These are phyloP conservation scores for Sebastes vulpes DNA, from an alignment of 2,797 vertebrate species.

Conservation along the genomic window DNA sequence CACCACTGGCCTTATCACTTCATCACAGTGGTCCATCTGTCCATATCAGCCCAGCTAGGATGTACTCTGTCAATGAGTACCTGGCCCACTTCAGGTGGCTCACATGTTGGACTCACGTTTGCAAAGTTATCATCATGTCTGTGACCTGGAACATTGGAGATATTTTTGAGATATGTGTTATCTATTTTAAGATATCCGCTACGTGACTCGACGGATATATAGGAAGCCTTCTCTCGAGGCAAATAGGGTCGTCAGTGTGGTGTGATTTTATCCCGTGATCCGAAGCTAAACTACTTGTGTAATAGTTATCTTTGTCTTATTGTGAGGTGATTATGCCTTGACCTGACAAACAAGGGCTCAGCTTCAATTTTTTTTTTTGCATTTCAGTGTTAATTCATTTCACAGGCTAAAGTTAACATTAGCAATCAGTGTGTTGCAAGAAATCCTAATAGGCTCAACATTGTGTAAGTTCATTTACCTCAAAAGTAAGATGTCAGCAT, in stretches of 20 bases:
- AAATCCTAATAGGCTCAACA: neutral
- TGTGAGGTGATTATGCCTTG: slow-evolving; percentile 2
- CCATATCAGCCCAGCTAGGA: neutral
- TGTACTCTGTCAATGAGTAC: slow-evolving; percentile 35
- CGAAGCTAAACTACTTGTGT: neutral
- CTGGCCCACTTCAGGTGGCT: neutral
- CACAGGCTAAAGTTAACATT: neutral
- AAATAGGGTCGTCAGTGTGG: neutral
- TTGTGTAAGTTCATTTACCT: neutral
- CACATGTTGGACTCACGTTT: slow-evolving; percentile 34
- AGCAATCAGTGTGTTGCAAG: neutral
- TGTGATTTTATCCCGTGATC: neutral
- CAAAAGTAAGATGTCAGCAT: slow-evolving; percentile 10
- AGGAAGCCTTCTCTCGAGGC: neutral
- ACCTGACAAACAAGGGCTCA: neutral
- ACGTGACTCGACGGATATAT: neutral
- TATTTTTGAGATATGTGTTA: slow-evolving; percentile 1
- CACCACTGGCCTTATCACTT: neutral
- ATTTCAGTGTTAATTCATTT: neutral
- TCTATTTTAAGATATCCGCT: neutral
- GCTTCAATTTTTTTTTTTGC: neutral
- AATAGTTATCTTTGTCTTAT: neutral
- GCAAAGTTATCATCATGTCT: neutral
- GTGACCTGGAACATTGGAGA: neutral
- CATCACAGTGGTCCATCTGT: neutral